phyloP scores from a whole-genome alignment of 2,113 vertebrate species.

The Uria lomvia region DNA sequence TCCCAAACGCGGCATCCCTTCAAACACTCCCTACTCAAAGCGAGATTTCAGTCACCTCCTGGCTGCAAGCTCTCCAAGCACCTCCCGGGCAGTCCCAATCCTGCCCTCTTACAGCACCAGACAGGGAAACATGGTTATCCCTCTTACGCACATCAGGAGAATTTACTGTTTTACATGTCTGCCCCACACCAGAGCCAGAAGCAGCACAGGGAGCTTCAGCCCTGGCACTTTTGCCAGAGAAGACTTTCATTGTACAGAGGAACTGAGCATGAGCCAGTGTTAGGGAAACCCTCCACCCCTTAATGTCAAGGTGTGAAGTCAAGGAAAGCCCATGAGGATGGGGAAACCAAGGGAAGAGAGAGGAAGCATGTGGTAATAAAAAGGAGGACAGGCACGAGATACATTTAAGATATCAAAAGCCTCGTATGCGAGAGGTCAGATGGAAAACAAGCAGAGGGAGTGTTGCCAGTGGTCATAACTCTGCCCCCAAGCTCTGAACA shows the following conservation, averaged over 20 bases:
- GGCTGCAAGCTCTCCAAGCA: accelerated
- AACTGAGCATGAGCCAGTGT: neutral
- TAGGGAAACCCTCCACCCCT: neutral
- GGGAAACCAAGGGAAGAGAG: neutral
- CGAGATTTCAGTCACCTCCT: neutral
- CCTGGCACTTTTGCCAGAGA: neutral
- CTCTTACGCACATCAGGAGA: neutral
- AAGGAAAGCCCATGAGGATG: neutral
- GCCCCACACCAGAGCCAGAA: neutral
- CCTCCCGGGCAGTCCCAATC: neutral
- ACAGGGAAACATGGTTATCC: neutral
- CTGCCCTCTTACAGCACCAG: neutral
- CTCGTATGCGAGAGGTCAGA: neutral
- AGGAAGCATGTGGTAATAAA: neutral
- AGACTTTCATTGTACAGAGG: neutral
- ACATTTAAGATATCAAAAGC: neutral
- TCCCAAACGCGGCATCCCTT: neutral
- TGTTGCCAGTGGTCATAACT: neutral
- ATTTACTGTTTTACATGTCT: neutral
- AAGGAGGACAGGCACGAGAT: neutral
- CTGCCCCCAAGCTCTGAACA: neutral
- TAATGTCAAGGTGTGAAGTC: neutral
- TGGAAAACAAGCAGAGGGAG: neutral
- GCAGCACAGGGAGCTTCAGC: neutral
- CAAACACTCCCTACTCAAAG: neutral